These are phyloP conservation scores for Melolontha melolontha DNA, from an alignment of 2,888 invertebrate species.

Conservation along the genomic window DNA sequence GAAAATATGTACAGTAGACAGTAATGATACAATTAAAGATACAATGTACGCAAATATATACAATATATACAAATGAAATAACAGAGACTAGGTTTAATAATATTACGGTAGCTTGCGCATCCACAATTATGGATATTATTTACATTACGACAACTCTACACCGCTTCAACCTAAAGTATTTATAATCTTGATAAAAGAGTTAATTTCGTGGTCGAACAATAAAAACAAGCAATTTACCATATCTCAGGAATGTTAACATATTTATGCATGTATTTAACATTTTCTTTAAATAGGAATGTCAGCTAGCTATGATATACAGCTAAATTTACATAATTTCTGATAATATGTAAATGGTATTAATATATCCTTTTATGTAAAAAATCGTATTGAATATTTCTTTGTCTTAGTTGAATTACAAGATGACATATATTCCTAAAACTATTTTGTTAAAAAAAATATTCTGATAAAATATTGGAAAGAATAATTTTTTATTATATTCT, in stretches of 20 bases:
- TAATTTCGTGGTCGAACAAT: too few relatives aligned
- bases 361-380: constrained; percentile 11
- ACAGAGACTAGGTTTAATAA: too few relatives aligned
- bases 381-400: constrained; percentile 2
- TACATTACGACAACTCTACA: too few relatives aligned
- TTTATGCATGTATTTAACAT: not conserved
- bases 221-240: not conserved
- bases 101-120: too few relatives aligned
- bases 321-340: constrained; percentile 11
- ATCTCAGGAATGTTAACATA: not conserved
- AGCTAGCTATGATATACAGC: constrained; percentile 3
- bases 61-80: too few relatives aligned
- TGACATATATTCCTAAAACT: constrained; percentile 2
- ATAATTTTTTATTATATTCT: not conserved
- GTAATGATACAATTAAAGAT: too few relatives aligned
- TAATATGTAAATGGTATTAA: constrained; percentile 11
- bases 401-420: constrained; percentile 1
- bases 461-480: constrained; percentile 1
- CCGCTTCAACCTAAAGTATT: too few relatives aligned
- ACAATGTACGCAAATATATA: too few relatives aligned
- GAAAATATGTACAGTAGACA: too few relatives aligned
- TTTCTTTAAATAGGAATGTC: constrained; percentile 16
- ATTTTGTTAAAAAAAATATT: constrained; percentile 9
- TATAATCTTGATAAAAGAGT: too few relatives aligned
- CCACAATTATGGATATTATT: too few relatives aligned